A percentile compares a stretch with the other conserved stretches of the same genome.
These are phyloP conservation scores for Gavialis gangeticus DNA, from an alignment of 2,113 vertebrate genomes.

Conservation along the genomic window DNA sequence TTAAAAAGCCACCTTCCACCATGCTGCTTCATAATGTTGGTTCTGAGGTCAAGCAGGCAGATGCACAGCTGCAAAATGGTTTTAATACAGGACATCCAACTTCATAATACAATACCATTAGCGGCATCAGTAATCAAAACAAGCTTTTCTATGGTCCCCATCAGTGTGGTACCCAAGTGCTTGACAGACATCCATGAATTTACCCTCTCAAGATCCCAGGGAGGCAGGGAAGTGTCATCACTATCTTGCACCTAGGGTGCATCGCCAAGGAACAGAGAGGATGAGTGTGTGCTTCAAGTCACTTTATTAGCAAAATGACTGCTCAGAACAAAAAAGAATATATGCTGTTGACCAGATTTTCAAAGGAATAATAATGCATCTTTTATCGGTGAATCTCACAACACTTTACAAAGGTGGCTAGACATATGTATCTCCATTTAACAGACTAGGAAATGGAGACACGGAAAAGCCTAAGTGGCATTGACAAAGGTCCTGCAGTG, in stretches of 20 bases:
- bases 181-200: not conserved
- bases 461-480: too few relatives aligned
- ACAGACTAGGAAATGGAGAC: not conserved
- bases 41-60: not conserved
- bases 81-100: not conserved
- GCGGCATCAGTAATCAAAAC: not conserved
- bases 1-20: not conserved
- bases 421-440: not conserved
- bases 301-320: not conserved
- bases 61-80: accelerated
- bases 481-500: not conserved
- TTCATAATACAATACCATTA: accelerated
- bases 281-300: not conserved
- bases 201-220: accelerated
- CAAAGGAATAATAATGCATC: not conserved
- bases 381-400: not conserved
- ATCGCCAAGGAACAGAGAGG: not conserved
- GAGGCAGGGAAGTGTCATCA: accelerated
- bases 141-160: accelerated
- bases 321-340: not conserved
- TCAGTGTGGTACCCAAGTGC: accelerated
- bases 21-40: not conserved
- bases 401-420: not conserved
- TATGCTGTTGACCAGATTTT: not conserved
- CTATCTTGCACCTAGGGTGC: not conserved